Evolutionary conservation across 1,140 invertebrate species (phyloP).

Genomic region (Bathynomus jamesi): DNA sequence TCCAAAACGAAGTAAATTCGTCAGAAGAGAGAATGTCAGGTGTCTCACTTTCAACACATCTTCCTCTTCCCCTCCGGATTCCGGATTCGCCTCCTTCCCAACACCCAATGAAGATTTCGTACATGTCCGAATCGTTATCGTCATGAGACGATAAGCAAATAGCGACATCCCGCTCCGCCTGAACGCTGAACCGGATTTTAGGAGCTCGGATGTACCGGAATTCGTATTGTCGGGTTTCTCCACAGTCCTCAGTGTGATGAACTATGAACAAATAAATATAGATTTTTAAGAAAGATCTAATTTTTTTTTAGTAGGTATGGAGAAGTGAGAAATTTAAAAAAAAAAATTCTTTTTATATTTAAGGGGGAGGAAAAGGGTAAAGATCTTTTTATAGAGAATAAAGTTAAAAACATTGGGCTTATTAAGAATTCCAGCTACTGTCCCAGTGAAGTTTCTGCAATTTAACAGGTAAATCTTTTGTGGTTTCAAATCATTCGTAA

Average conservation of each 20-base stretch:
- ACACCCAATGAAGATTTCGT: conserved; percentile 36
- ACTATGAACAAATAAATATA: too few species aligned
- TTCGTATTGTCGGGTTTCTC: conserved; percentile 11
- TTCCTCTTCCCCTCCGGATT: conserved; percentile 22
- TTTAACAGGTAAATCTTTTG: too few species aligned
- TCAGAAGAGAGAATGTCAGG: conserved; percentile 29
- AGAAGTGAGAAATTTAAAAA: too few species aligned
- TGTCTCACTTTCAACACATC: conserved; percentile 28
- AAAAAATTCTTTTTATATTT: too few species aligned
- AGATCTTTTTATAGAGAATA: too few species aligned
- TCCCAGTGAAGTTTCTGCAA: too few species aligned
- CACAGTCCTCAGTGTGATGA: conserved; percentile 24
- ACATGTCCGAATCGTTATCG: conserved; percentile 29
- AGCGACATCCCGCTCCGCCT: conserved; percentile 32
- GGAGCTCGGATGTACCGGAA: conserved; percentile 30
- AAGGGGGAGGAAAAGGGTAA: too few species aligned
- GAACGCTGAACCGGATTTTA: conserved; percentile 30
- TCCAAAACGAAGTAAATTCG: conserved; percentile 28
- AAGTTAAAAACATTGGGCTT: too few species aligned
- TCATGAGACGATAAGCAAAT: conserved; percentile 28
- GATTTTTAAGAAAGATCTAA: too few species aligned
- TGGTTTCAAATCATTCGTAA: too few species aligned
- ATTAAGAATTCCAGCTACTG: too few species aligned
- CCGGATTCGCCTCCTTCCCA: conserved; percentile 30
- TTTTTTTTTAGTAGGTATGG: too few species aligned